Percentiles rank a stretch among this genome's conserved stretches.
phyloP scores from a whole-genome alignment of 2,113 vertebrate species.

The Neotoma lepida region DNA sequence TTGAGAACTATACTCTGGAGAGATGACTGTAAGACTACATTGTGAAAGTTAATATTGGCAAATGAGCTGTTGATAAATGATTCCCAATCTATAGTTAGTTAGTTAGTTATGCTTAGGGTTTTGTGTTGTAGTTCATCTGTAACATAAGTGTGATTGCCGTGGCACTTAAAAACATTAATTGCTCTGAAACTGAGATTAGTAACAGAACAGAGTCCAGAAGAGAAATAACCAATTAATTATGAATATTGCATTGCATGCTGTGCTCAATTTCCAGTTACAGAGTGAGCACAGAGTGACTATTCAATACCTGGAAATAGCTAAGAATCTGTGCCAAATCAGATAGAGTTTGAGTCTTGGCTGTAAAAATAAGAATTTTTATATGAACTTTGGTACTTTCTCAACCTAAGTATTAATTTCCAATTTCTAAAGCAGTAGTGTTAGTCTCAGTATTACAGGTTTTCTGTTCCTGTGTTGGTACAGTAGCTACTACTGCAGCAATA shows the following conservation, averaged over 20 bases:
- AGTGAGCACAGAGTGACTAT: neutral
- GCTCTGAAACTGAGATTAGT: neutral
- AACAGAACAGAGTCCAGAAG: neutral
- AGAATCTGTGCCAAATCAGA: neutral
- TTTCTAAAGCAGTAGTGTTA: conserved; percentile 20
- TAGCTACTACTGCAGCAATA: neutral
- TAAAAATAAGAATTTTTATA: neutral
- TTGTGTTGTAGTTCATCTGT: neutral
- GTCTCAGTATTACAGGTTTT: neutral
- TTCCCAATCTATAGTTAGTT: conserved; percentile 11
- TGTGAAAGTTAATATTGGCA: neutral
- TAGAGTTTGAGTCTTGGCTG: neutral
- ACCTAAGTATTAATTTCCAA: conserved; percentile 11
- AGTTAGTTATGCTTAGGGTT: neutral
- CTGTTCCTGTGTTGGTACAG: neutral
- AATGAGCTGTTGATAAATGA: neutral
- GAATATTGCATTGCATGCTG: neutral
- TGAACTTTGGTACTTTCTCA: neutral
- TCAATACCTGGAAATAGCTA: neutral
- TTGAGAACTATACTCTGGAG: neutral
- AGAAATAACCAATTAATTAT: conserved; percentile 13
- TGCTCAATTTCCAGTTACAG: neutral
- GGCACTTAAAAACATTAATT: neutral
- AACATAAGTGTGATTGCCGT: neutral
- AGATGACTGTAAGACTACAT: neutral